These are phyloP conservation scores for Cheilosia vernalis DNA, from an alignment of 2,888 invertebrate genomes.

Conservation along the genomic window DNA sequence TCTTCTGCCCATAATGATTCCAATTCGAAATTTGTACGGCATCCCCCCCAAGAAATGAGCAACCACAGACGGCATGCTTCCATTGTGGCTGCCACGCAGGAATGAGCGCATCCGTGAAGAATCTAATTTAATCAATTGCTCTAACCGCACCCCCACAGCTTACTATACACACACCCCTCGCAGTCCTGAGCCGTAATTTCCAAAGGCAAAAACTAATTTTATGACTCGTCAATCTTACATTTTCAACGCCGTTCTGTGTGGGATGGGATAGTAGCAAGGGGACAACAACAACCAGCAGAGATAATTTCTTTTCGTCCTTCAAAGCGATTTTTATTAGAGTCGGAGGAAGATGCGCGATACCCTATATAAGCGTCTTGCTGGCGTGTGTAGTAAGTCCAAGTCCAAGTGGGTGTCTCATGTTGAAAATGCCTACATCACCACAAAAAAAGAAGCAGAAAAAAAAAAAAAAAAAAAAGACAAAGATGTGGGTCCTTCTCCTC, in stretches of 20 bases:
- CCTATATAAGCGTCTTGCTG: conserved; percentile 7
- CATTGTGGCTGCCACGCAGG: conserved; percentile 21
- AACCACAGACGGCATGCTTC: conserved; percentile 43
- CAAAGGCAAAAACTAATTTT: conserved; percentile 74
- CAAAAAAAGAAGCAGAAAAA: not conserved
- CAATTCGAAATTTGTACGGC: conserved; percentile 45
- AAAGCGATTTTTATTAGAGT: conserved; percentile 50
- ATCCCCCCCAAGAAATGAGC: conserved; percentile 28
- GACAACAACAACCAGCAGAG: conserved; percentile 18
- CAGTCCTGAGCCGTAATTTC: conserved; percentile 58
- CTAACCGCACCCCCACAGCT: conserved; percentile 66
- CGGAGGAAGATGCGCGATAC: conserved; percentile 55
- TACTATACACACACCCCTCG: conserved; percentile 16
- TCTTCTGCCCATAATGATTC: conserved; percentile 4
- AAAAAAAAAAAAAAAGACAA: not conserved
- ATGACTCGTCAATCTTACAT: conserved; percentile 75
- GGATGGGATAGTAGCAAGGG: conserved; percentile 16
- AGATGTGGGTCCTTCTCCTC: conserved; percentile 14
- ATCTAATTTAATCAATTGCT: conserved; percentile 75
- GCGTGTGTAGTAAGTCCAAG: conserved; percentile 4
- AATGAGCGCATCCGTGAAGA: conserved; percentile 70
- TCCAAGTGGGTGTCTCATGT: conserved; percentile 40
- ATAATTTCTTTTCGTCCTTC: conserved; percentile 54
- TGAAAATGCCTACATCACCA: conserved; percentile 36
- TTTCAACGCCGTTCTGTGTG: conserved; percentile 62